A percentile compares a stretch with the other conserved stretches of the same genome.
phyloP scores from a whole-genome alignment of 2,797 vertebrate species.

The Myotis pilosus region DNA sequence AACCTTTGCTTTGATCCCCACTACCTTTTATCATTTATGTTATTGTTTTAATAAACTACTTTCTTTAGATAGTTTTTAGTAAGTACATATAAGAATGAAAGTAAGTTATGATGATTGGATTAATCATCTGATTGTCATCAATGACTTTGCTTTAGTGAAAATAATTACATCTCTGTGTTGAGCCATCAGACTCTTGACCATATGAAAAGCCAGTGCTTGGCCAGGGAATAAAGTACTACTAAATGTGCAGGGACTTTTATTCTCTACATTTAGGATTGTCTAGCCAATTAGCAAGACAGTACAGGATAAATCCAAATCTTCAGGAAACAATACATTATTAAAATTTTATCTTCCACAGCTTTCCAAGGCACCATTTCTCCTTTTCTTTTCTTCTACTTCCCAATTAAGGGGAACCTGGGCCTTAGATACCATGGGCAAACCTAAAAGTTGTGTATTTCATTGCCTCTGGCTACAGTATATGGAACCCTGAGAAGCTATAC shows the following conservation, averaged over 20 bases:
- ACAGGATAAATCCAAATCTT: not conserved
- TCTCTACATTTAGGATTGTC: not conserved
- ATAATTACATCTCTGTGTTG: not conserved
- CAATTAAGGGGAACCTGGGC: not conserved
- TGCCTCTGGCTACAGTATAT: not conserved
- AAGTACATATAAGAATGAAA: constrained; percentile 17
- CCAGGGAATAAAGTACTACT: not conserved
- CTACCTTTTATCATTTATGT: not conserved
- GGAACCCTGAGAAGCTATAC: not conserved
- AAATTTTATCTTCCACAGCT: not conserved
- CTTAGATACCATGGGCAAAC: not conserved
- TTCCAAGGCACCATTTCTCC: not conserved
- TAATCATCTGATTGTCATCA: not conserved
- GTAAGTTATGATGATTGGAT: not conserved
- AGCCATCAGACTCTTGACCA: not conserved
- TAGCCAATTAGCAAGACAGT: not conserved
- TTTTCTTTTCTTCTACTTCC: not conserved
- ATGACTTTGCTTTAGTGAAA: constrained; percentile 16
- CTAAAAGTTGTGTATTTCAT: not conserved
- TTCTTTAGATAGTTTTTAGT: not conserved
- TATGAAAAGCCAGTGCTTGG: not conserved
- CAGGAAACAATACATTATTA: not conserved
- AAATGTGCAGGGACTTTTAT: not conserved
- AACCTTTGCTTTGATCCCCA: not conserved
- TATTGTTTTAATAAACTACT: not conserved